Conservation (phyloP, 2,113 vertebrate genomes). For the Sciurus niger region DNA sequence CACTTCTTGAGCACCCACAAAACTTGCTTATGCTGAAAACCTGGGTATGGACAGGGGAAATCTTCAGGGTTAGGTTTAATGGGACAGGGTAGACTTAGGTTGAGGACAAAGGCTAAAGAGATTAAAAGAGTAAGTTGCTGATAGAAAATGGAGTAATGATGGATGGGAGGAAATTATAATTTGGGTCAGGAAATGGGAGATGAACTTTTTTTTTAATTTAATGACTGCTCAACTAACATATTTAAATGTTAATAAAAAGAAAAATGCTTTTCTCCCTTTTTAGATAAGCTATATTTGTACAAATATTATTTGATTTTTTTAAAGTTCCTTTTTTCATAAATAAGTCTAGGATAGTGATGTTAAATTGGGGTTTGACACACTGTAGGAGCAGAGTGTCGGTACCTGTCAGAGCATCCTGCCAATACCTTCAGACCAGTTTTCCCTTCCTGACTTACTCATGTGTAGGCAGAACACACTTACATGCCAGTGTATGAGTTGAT, state of each 20-base stretch:
- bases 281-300: conserved; percentile 16
- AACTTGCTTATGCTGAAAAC: no score
- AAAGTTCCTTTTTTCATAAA: background rate
- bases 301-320: background rate
- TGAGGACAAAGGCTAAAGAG: no score
- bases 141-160: no score
- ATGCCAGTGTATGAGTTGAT: no score
- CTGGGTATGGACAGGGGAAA: no score
- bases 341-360: background rate
- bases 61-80: no score
- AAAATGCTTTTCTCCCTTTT: background rate
- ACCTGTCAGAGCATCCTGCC: background rate
- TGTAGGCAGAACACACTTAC: no score
- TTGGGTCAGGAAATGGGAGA: background rate
- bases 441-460: no score
- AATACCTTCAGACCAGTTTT: background rate
- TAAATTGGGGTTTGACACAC: background rate
- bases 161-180: background rate
- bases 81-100: no score
- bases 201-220: background rate
- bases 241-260: conserved; percentile 22
- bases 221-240: background rate
- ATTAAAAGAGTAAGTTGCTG: no score
- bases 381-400: background rate
- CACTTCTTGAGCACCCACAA: no score